Conservation (phyloP, 37 sponge, comb jelly and placozoan species). For the Ephydatia muelleri region DNA sequence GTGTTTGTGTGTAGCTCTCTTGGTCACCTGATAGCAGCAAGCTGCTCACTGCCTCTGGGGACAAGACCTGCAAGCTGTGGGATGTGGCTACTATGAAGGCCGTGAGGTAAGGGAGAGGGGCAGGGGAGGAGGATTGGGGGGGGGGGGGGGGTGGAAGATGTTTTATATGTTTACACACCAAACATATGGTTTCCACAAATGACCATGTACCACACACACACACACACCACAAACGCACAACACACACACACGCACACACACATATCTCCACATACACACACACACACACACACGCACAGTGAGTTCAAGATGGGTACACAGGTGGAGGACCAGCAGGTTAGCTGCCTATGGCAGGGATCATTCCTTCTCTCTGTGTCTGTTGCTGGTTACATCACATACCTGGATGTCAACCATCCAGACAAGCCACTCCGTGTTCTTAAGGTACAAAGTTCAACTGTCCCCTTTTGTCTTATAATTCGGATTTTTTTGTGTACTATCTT, state of each 20-base stretch:
- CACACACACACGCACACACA: neutral
- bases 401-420: constrained; percentile 88
- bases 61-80: constrained; percentile 95
- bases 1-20: constrained; percentile 36
- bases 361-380: constrained; percentile 87
- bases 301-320: constrained; percentile 87
- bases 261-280: neutral
- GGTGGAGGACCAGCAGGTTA: constrained; percentile 91
- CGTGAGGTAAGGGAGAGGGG: constrained; percentile 74
- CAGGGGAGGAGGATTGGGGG: neutral
- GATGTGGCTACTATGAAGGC: constrained; percentile 82
- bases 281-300: constrained; percentile 25
- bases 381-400: constrained; percentile 93
- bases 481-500: neutral
- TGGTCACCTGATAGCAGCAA: constrained; percentile 86
- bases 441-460: constrained; percentile 17
- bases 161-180: neutral
- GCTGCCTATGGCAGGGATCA: constrained; percentile 95
- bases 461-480: neutral
- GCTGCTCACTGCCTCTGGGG: constrained; percentile 95
- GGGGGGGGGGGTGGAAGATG: neutral
- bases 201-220: neutral
- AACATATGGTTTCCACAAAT: neutral
- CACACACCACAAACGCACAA: neutral
- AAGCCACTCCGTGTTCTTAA: constrained; percentile 78